Conservation (phyloP, 2,797 vertebrate species). For the Liparis tanakae region DNA sequence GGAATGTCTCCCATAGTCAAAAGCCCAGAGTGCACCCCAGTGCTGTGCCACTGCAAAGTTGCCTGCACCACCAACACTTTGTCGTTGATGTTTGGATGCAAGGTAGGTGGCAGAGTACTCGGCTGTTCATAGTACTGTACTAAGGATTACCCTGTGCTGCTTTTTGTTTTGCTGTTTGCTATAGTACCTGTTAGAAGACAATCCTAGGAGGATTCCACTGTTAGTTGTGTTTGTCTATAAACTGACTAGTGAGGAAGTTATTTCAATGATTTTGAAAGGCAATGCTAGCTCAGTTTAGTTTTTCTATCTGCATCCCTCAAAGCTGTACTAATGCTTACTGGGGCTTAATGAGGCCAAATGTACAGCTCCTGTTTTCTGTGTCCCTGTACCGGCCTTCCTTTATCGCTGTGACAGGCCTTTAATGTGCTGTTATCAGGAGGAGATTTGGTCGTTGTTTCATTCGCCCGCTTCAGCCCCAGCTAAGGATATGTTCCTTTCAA, state of each 20-base stretch:
- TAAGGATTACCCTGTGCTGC: neutral
- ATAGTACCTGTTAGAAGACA: neutral
- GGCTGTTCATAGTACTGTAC: neutral
- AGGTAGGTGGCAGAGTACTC: constrained; percentile 85
- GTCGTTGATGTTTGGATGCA: constrained; percentile 97
- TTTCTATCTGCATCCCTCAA: constrained; percentile 32
- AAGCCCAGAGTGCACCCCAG: constrained; percentile 89
- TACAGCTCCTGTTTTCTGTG: constrained; percentile 35
- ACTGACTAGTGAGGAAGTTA: neutral
- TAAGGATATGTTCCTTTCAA: neutral
- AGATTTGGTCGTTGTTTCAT: neutral
- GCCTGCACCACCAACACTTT: constrained; percentile 95
- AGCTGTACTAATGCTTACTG: constrained; percentile 51
- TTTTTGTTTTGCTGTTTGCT: neutral
- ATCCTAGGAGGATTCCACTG: neutral
- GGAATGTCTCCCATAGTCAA: constrained; percentile 92
- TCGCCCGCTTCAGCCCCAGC: neutral
- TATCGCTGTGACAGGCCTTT: constrained; percentile 18
- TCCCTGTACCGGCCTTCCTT: constrained; percentile 45
- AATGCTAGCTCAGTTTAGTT: neutral
- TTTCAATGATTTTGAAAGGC: neutral
- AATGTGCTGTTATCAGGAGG: constrained; percentile 2
- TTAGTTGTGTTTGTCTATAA: neutral
- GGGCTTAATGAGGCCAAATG: constrained; percentile 59
- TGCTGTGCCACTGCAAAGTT: constrained; percentile 98